Base-by-base conservation (phyloP, 2,888 invertebrate species). In the Catocala fraxini region DNA sequence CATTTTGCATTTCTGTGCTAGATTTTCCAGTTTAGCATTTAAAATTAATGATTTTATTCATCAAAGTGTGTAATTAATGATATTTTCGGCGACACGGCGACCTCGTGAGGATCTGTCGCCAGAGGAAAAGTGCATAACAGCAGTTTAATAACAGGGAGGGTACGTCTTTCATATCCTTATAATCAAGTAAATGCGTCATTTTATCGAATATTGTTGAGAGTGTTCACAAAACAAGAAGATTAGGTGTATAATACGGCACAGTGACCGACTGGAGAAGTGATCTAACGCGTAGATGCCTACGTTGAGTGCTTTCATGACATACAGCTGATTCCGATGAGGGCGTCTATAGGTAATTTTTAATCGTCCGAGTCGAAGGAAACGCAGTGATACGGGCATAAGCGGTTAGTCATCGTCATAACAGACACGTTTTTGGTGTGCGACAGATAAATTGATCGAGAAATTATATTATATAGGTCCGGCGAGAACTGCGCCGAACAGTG, bases 151-250 rank as follows among this genome's bases (percentile, higher is more conserved):
- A 91, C 92, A 91, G 92, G 93, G 94, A 93, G 93, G 94, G 94
- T 94, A 94, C 89, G 94, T 94, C 92, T 92, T 92, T 91, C 88
- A 90, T 86, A 86, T 93, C 89, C 90, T 87, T 90, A 77, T 87
- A 91, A 88, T 92, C 87, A 89, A 88, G 91, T 91, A 93, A 94
- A 94, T 94, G 94, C 94, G 94, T 94, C 93, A 94, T 94, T 93
- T 92, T 92, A 91, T 89, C 85, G 84, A 90, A 91, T 91, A 91
- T 83, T 88, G 85, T 88, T 73, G 76, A 80, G 79, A 84, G 83
- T 81, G 76, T 82, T 81, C 80, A 82, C 76, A 71, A 81, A 86
- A 84, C 78, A 71, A 82, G 77, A 80, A 77, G 81, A 81, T 83
- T 82, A 77, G 59, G 63, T 71, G 57, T 77, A 72, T 78, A 64